Conservation (phyloP, 1,140 invertebrate species). For the Paramacrobiotus metropolitanus region DNA sequence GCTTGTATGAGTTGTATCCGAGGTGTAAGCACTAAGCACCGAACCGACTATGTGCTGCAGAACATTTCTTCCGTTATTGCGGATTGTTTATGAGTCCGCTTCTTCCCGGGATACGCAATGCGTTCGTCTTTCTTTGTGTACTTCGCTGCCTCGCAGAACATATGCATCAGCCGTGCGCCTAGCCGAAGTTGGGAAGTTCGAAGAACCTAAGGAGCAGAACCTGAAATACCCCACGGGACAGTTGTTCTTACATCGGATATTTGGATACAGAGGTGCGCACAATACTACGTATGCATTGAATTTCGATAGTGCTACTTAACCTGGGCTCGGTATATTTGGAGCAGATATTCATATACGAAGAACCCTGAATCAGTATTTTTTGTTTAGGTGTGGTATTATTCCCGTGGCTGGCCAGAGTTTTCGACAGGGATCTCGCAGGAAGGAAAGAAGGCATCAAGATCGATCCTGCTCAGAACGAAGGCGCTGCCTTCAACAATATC, state of each 20-base stretch:
- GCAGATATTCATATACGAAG: no score
- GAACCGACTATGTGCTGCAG: no score
- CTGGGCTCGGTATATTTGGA: no score
- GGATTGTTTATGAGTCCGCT: no score
- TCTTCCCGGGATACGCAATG: no score
- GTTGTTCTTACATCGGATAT: slow-evolving; percentile 74
- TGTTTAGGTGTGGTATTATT: slow-evolving; percentile 66
- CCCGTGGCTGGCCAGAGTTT: slow-evolving; percentile 77
- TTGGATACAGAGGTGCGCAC: slow-evolving; percentile 50
- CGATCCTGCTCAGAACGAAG: not conserved
- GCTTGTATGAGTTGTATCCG: no score
- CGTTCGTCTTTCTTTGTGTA: no score
- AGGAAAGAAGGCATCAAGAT: slow-evolving; percentile 25
- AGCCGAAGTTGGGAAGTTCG: slow-evolving; percentile 51
- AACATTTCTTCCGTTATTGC: no score
- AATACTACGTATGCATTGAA: not conserved
- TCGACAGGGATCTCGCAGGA: slow-evolving; percentile 57
- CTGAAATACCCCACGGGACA: slow-evolving; percentile 74
- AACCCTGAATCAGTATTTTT: no score
- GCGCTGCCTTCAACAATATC: not conserved
- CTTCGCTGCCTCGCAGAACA: no score
- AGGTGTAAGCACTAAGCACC: no score
- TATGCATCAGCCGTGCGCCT: slow-evolving; percentile 28
- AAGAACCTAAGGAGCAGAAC: slow-evolving; percentile 54
- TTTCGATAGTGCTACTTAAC: not conserved